Percentiles rank a stretch among this genome's conserved stretches.
These are phyloP conservation scores for Jaculus jaculus DNA, from an alignment of 2,113 vertebrate species.

Conservation along the genomic window DNA sequence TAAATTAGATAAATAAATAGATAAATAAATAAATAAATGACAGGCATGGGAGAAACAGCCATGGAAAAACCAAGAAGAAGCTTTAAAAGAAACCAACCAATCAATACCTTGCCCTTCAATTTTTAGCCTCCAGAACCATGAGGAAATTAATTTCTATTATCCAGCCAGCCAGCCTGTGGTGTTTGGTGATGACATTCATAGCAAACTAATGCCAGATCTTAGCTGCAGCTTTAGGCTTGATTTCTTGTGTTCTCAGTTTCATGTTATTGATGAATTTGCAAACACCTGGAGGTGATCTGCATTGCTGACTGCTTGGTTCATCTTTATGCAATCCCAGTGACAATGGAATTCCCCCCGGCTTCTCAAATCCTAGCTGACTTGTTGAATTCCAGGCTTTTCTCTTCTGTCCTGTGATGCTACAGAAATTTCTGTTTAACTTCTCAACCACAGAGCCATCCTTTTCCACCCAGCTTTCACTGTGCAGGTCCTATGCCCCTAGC, in stretches of 20 bases:
- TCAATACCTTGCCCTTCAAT: neutral
- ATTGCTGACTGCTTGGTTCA: neutral
- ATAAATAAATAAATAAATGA: neutral
- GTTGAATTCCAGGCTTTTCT: neutral
- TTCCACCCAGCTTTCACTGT: neutral
- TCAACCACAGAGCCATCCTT: neutral
- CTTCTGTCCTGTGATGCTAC: neutral
- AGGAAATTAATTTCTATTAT: neutral
- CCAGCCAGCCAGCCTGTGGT: neutral
- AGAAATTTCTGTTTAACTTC: neutral
- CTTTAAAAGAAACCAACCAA: neutral
- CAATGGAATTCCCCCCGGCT: neutral
- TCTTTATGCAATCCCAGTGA: neutral
- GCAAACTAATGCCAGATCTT: neutral
- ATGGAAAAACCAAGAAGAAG: neutral
- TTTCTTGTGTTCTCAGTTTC: neutral
- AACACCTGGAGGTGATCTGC: neutral
- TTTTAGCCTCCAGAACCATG: neutral
- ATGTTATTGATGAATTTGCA: constrained; percentile 10
- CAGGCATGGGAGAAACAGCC: neutral
- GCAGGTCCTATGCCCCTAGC: neutral
- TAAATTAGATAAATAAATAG: too few relatives aligned
- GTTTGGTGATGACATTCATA: neutral
- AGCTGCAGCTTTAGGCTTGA: neutral
- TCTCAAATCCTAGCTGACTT: neutral